Percentiles rank a stretch among this genome's conserved stretches.
These are phyloP conservation scores for Oxyscelio sp. DNA, from an alignment of 2,888 invertebrate genomes.

Conservation along the genomic window DNA sequence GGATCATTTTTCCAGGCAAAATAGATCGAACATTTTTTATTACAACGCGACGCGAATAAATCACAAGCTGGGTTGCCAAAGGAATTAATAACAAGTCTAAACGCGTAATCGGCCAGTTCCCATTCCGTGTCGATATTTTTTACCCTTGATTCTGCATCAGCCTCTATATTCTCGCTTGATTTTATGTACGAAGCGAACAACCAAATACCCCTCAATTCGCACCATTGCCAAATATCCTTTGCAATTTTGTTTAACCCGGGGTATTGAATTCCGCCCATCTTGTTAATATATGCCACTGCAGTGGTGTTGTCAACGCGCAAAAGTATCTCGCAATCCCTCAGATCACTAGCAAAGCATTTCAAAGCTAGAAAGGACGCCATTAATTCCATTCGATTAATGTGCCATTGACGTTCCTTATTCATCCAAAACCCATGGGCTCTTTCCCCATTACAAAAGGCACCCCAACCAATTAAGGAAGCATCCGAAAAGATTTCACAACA, in stretches of 20 bases:
- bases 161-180: constrained; percentile 64
- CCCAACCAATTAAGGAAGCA: constrained; percentile 12
- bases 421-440: constrained; percentile 7
- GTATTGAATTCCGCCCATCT: constrained; percentile 71
- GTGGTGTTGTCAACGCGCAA: constrained; percentile 76
- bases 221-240: no score
- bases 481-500: constrained; percentile 12
- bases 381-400: constrained; percentile 9
- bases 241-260: constrained; percentile 41
- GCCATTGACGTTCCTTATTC: neutral
- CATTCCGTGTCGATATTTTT: no score
- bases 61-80: neutral
- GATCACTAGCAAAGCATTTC: constrained; percentile 65
- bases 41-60: constrained; percentile 11
- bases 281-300: constrained; percentile 70
- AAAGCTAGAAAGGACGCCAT: constrained; percentile 49
- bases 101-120: no score
- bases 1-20: constrained; percentile 37
- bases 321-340: constrained; percentile 59
- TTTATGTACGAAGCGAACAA: constrained; percentile 53
- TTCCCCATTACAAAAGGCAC: neutral
- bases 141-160: constrained; percentile 48
- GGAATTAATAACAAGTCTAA: neutral
- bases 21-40: constrained; percentile 4
- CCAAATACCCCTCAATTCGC: constrained; percentile 1